Percentiles rank a stretch among this genome's conserved stretches.
Evolutionary conservation across 2,113 vertebrate species (phyloP).

Genomic region (Gobius niger): DNA sequence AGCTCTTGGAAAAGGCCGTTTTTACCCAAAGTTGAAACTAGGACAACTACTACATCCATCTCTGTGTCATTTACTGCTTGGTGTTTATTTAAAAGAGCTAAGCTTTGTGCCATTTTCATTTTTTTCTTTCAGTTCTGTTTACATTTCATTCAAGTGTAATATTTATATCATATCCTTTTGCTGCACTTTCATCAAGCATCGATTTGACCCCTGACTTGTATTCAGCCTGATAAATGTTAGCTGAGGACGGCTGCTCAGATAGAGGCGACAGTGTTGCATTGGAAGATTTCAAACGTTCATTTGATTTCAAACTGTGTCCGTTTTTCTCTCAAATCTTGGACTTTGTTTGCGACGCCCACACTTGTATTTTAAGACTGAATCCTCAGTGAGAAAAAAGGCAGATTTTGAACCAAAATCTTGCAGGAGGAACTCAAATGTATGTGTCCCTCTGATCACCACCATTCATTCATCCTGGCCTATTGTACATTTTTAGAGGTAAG

Average conservation of each 20-base stretch:
- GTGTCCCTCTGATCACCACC: too few species aligned
- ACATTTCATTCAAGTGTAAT: not conserved
- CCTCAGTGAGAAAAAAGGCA: too few species aligned
- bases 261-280: not conserved
- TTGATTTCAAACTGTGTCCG: not conserved
- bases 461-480: too few species aligned
- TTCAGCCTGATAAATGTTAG: not conserved
- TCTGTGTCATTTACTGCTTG: not conserved
- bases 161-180: not conserved
- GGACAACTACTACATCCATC: not conserved
- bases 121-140: conserved; percentile 11
- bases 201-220: not conserved
- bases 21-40: conserved; percentile 3
- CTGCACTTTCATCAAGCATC: not conserved
- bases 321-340: too few species aligned
- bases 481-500: too few species aligned
- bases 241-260: not conserved
- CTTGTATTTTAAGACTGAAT: too few species aligned
- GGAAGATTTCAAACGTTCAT: not conserved
- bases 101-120: not conserved
- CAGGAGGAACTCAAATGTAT: too few species aligned
- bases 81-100: not conserved
- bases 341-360: too few species aligned
- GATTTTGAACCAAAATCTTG: too few species aligned
- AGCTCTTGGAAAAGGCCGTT: not conserved